Base-by-base conservation (phyloP, 2,888 invertebrate genomes). In the Exocentrus adspersus region DNA sequence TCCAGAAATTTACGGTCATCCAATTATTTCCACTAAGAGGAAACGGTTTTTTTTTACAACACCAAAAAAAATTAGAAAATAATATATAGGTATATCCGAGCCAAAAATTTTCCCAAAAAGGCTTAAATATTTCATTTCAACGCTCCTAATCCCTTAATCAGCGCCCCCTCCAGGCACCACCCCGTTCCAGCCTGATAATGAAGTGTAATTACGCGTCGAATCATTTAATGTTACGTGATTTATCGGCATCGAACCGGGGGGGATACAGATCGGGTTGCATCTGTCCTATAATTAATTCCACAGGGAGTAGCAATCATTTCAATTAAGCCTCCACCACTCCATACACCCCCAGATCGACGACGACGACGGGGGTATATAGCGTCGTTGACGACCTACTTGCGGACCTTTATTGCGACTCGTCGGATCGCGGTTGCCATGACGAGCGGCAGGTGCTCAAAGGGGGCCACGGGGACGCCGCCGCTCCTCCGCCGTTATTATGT, bases 201-300 rank as follows among this genome's bases (percentile, higher is more conserved):
- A 72, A 68, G 64, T 64, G 67, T 78, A 79, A 79, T 78, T 78
- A 77, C 75, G 74, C 76, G 72, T 75, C 76, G 75, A 77, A 77
- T 77, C 76, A 67, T 73, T 73, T 76, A 75, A 76, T 76, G 70
- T 74, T 70, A 70, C 71, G 73, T 79, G 77, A 80, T 81, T 79
- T 79, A 80, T 81, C 74, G 76, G 74, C 70, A 73, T 72, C 70
- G 74, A 68, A 70, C 69, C 64, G 56, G 62, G 65, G 75, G 68
- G n/a, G n/a, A n/a, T n/a, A n/a, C n/a, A n/a, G n/a, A 76, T 81
- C 80, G 68, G 56, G 79, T 81, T 81, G 75, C 80, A 81, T 79
- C 79, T 79, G 81, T 81, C 80, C 80, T 81, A 77, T 82, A 82
- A 82, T 82, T 81, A 81, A 80, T 78, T 80, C 82, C 81, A 77